Evolutionary conservation across 2,888 invertebrate genomes (phyloP).

Genomic region (Exephanes ischioxanthus): DNA sequence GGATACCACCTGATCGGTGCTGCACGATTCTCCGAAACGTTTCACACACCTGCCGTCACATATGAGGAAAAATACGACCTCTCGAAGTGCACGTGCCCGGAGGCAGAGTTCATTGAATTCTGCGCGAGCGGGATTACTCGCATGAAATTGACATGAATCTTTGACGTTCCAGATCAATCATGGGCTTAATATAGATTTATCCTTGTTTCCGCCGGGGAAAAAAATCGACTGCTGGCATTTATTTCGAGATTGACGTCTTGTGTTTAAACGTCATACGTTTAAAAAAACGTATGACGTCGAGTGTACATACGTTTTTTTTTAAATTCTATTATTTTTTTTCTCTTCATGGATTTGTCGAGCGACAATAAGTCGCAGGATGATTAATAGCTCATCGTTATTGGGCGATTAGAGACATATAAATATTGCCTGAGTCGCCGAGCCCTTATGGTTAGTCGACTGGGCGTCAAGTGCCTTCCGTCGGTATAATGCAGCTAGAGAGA

Average conservation of each 20-base stretch:
- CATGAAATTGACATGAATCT: neutral
- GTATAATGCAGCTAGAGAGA: neutral
- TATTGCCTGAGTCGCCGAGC: constrained; percentile 35
- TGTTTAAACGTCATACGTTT: too few relatives aligned
- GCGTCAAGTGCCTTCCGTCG: neutral
- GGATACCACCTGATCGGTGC: neutral
- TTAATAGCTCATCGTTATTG: constrained; percentile 23
- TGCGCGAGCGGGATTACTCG: neutral
- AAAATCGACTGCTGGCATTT: neutral
- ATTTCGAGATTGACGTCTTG: neutral
- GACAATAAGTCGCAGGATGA: constrained; percentile 8
- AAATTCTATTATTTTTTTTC: neutral
- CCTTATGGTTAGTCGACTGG: constrained; percentile 34
- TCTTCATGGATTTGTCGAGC: neutral
- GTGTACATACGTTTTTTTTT: neutral
- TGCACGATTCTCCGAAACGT: constrained; percentile 12
- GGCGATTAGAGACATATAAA: constrained; percentile 7
- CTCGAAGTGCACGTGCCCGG: neutral
- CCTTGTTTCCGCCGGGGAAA: neutral
- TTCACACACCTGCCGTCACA: constrained; percentile 9
- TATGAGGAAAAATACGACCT: neutral
- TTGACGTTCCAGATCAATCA: neutral
- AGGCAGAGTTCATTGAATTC: constrained; percentile 1
- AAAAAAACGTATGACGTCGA: too few relatives aligned
- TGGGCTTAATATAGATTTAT: neutral